phyloP scores from a whole-genome alignment of 1,140 invertebrate species.

The Heliothis subflexa region DNA sequence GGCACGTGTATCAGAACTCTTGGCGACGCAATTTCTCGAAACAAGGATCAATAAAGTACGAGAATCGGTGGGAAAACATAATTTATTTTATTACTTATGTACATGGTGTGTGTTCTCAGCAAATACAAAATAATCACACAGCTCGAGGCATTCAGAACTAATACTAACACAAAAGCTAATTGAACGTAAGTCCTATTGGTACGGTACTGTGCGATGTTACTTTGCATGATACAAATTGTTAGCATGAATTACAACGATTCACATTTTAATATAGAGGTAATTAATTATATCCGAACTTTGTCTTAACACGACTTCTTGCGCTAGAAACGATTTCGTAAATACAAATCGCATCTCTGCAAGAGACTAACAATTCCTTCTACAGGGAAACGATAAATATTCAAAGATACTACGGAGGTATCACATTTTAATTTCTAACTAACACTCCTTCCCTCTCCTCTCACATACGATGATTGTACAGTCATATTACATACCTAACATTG shows the following conservation, averaged over 20 bases:
- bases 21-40: background rate
- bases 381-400: slow-evolving; percentile 50
- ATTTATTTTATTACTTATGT: slow-evolving; percentile 80
- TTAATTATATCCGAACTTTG: slow-evolving; percentile 32
- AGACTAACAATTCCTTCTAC: slow-evolving; percentile 58
- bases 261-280: slow-evolving; percentile 33
- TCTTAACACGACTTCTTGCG: slow-evolving; percentile 32
- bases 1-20: background rate
- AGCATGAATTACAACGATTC: slow-evolving; percentile 51
- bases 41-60: background rate
- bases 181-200: slow-evolving; percentile 67
- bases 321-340: slow-evolving; percentile 15
- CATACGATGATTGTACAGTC: slow-evolving; percentile 49
- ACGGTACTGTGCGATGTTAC: slow-evolving; percentile 70
- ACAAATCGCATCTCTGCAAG: slow-evolving; percentile 31
- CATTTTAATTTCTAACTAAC: slow-evolving; percentile 68
- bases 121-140: slow-evolving; percentile 74
- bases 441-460: slow-evolving; percentile 30
- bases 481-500: slow-evolving; percentile 62
- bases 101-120: slow-evolving; percentile 75
- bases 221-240: slow-evolving; percentile 71
- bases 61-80: slow-evolving; percentile 77
- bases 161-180: slow-evolving; percentile 70
- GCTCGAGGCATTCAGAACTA: slow-evolving; percentile 63
- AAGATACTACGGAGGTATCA: slow-evolving; percentile 61